Evolutionary conservation across 2,888 invertebrate species (phyloP).

Genomic region (Caenorhabditis sp.): DNA sequence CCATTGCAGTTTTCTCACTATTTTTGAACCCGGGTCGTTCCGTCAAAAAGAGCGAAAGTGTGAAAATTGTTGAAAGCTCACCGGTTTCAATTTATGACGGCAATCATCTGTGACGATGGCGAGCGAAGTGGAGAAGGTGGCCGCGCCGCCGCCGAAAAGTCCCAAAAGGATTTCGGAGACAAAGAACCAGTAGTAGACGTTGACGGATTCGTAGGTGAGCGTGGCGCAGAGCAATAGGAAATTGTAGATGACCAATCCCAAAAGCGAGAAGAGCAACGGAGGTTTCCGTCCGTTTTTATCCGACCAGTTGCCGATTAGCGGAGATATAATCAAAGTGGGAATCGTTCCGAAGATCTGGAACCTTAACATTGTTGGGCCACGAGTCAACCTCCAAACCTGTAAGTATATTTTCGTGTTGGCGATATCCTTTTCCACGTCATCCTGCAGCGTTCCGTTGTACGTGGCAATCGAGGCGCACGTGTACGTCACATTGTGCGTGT

Average conservation of each 20-base stretch:
- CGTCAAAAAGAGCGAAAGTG: too few species aligned
- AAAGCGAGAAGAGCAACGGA: slow-evolving; percentile 67
- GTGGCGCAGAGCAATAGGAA: slow-evolving; percentile 63
- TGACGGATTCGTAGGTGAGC: slow-evolving; percentile 66
- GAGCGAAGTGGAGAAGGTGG: slow-evolving; percentile 64
- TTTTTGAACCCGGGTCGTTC: slow-evolving; percentile 11
- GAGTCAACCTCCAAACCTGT: too few species aligned
- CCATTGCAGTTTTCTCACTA: too few species aligned
- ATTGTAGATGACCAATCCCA: slow-evolving; percentile 62
- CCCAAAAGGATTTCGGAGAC: slow-evolving; percentile 60
- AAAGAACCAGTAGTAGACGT: slow-evolving; percentile 70
- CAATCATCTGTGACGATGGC: slow-evolving; percentile 74
- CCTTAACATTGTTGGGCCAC: not conserved
- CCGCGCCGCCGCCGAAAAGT: slow-evolving; percentile 65
- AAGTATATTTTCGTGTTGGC: slow-evolving; percentile 71
- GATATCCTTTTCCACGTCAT: slow-evolving; percentile 74
- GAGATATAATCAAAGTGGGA: slow-evolving; percentile 66
- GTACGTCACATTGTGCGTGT: slow-evolving; percentile 60
- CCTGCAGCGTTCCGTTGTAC: slow-evolving; percentile 69
- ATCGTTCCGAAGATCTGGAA: slow-evolving; percentile 66
- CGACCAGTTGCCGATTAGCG: slow-evolving; percentile 73
- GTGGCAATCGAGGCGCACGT: slow-evolving; percentile 66
- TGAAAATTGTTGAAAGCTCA: slow-evolving; percentile 14
- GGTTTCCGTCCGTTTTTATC: slow-evolving; percentile 67
- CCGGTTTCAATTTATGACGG: slow-evolving; percentile 67